Evolutionary conservation across 2,888 invertebrate species (phyloP).

Genomic region (Panzeria rudis): DNA sequence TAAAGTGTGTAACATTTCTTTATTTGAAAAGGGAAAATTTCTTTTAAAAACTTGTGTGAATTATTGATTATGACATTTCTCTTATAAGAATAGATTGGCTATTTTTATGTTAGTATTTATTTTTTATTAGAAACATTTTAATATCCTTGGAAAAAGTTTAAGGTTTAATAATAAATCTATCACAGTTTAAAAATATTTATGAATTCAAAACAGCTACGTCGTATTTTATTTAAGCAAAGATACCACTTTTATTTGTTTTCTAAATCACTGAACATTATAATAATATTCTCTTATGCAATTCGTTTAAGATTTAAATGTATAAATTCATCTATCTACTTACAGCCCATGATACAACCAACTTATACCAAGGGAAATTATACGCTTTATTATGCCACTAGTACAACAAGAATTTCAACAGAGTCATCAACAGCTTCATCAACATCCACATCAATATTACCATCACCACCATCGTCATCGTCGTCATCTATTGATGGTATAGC

Average conservation of each 20-base stretch:
- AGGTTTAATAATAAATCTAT: not conserved
- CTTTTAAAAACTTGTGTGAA: too few species aligned
- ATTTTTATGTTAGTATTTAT: too few species aligned
- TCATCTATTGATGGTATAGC: conserved; percentile 15
- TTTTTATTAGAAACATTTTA: too few species aligned
- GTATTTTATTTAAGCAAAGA: not conserved
- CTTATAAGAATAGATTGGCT: not conserved
- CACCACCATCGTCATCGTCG: conserved; percentile 86
- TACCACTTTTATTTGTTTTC: conserved; percentile 15
- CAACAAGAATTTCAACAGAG: conserved; percentile 73
- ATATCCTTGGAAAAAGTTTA: too few species aligned
- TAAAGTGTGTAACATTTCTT: not conserved
- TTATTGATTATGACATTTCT: not conserved
- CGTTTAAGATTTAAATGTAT: conserved; percentile 2
- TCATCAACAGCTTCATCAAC: conserved; percentile 61
- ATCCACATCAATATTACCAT: conserved; percentile 80
- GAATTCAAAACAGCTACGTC: not conserved
- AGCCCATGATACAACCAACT: conserved; percentile 80
- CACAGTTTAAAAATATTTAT: not conserved
- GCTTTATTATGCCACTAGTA: conserved; percentile 82
- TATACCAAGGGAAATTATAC: conserved; percentile 83
- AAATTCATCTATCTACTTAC: conserved; percentile 59
- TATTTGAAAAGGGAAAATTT: too few species aligned
- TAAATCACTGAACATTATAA: conserved; percentile 45
- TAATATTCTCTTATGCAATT: conserved; percentile 14